Percentiles rank a stretch among this genome's conserved stretches.
Evolutionary conservation across 2,797 vertebrate species (phyloP).

Genomic region (Neosalanx taihuensis): DNA sequence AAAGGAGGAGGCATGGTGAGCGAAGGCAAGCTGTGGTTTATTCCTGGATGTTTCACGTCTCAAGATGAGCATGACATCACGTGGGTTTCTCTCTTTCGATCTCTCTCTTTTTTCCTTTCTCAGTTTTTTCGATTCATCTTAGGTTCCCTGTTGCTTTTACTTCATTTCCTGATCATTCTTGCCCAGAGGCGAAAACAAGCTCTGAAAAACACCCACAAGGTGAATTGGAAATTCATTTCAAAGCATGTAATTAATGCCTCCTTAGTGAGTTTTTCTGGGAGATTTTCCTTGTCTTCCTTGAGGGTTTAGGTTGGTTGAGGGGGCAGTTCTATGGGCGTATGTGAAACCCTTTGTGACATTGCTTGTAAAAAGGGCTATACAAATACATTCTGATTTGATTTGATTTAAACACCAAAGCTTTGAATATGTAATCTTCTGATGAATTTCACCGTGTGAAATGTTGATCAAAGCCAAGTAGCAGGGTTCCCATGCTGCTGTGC

Average conservation of each 20-base stretch:
- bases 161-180: background rate
- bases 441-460: conserved; percentile 27
- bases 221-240: conserved; percentile 17
- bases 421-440: conserved; percentile 30
- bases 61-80: background rate
- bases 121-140: background rate
- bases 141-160: background rate
- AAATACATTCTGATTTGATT: too few species aligned
- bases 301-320: too few species aligned
- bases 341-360: too few species aligned
- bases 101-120: background rate
- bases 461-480: conserved; percentile 22
- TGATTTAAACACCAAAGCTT: conserved; percentile 31
- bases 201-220: background rate
- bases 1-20: background rate
- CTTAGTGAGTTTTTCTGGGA: too few species aligned
- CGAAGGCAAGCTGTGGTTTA: background rate
- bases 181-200: background rate
- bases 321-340: too few species aligned
- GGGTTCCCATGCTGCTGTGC: too few species aligned
- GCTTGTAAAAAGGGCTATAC: too few species aligned
- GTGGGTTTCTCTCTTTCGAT: too few species aligned
- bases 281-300: too few species aligned
- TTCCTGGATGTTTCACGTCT: background rate
- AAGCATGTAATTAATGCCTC: conserved; percentile 24